A percentile compares a stretch with the other conserved stretches of the same genome.
Evolutionary conservation across 64 coral and sea anemone species (phyloP).

Genomic region (Actinia equina): DNA sequence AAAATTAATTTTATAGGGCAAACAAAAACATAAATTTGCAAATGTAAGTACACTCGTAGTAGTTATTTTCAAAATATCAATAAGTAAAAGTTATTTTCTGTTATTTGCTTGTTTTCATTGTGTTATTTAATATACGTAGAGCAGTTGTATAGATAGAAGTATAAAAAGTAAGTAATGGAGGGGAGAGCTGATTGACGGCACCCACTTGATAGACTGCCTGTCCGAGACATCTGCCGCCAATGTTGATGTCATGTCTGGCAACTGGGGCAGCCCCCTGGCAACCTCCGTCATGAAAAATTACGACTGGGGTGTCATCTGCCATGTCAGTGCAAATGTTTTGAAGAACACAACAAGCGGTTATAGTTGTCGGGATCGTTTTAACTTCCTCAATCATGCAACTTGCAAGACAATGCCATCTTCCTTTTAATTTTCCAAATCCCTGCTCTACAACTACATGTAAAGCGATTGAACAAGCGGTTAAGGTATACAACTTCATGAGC

Average conservation of each 20-base stretch:
- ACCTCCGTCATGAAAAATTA: neutral
- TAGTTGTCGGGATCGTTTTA: conserved; percentile 29
- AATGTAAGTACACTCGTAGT: no score
- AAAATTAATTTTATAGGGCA: no score
- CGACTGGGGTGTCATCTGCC: conserved; percentile 2
- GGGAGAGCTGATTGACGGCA: no score
- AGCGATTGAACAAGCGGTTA: neutral
- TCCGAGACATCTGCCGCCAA: neutral
- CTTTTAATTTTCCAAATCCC: conserved; percentile 38
- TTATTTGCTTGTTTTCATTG: no score
- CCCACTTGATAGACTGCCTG: no score
- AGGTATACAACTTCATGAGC: conserved; percentile 30
- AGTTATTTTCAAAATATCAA: no score
- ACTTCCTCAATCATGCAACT: conserved; percentile 21
- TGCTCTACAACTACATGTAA: conserved; percentile 19
- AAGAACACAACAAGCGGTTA: conserved; percentile 47
- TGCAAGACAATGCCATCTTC: conserved; percentile 42
- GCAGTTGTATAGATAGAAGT: no score
- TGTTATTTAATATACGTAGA: no score
- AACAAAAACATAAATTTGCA: no score
- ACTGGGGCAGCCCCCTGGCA: neutral
- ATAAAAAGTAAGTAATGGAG: no score
- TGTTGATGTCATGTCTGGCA: neutral
- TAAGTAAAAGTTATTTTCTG: no score
- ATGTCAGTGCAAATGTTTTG: conserved; percentile 43